phyloP scores from a whole-genome alignment of 2,113 vertebrate species.

The Sinosuthora webbiana region DNA sequence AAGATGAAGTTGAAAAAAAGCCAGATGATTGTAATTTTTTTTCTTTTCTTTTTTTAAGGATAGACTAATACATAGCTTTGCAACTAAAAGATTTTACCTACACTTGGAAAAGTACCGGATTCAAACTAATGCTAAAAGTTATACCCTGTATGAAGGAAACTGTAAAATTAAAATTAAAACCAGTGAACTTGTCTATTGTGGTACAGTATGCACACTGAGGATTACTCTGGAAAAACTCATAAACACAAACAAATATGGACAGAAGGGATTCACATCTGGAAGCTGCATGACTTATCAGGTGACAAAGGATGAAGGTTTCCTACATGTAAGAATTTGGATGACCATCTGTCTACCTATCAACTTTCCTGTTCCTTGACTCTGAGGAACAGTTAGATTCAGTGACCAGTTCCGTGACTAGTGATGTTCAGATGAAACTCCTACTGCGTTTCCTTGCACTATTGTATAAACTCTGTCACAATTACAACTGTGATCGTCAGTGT shows the following conservation, averaged over 20 bases:
- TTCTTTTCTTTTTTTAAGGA: neutral
- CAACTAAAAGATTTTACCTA: neutral
- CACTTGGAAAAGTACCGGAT: neutral
- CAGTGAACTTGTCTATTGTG: neutral
- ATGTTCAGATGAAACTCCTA: neutral
- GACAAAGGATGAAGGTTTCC: neutral
- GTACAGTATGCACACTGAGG: neutral
- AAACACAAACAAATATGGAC: neutral
- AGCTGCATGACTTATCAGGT: neutral
- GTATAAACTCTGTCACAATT: neutral
- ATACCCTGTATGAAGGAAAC: neutral
- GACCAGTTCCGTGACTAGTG: neutral
- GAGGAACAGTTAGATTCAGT: neutral
- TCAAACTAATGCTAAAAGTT: neutral
- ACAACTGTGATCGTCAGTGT: accelerated
- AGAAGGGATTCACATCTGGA: neutral
- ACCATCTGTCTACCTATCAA: neutral
- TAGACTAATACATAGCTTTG: neutral
- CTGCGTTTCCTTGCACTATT: neutral
- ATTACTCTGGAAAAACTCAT: neutral
- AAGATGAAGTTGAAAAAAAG: neutral
- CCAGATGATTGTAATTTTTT: neutral
- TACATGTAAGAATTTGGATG: neutral
- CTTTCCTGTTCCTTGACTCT: neutral
- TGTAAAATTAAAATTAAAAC: neutral